Evolutionary conservation across 2,797 vertebrate genomes (phyloP), one percentile per base, ranked within the genome.

Genomic region (Sylvia borin): DNA sequence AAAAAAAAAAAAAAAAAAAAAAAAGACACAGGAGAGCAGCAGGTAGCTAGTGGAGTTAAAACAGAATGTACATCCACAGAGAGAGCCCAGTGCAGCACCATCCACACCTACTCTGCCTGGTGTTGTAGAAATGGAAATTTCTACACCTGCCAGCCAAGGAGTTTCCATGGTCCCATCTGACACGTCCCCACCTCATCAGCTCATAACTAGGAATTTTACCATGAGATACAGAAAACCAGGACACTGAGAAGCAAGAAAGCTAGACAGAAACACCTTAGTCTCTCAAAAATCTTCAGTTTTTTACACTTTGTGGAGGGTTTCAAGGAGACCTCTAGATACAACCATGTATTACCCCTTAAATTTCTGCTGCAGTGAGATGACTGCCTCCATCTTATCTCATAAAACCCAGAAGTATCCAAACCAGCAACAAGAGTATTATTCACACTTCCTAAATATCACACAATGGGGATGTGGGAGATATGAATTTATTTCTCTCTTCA

Each of bases 181-280:
- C 55, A 38, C 17, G 10, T 34, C 38, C n/a, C 34, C 42, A 57
- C 16, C 32, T 74, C 1, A 0, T 2, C 0, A 2, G 24, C 32
- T 87, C 60, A 83, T 24, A 66, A 10, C 19, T 43, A 32, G 36
- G 4, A 5, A 31, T 83, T 85, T 88, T 42, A 77, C 18, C 64
- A 21, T 31, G 45, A 43, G 50, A 60, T 66, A 54, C 51, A 85
- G 60, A 72, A 90, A 87, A 73, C 2, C 31, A 66, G 42, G 47
- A 82, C 60, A 40, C 19, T 0, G 4, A 76, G 32, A 43, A 70
- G 27, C 31, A 71, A 73, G 40, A n/a, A 74, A 58, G 9, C 26
- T 67, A 70, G 43, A 74, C 31, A 76, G 40, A 68, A 60, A 57
- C 36, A 85, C 20, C 43, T 76, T 36, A 13, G 29, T 72, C 42